Percentiles rank a stretch among this genome's conserved stretches.
phyloP scores from a whole-genome alignment of 2,797 vertebrate species.

The Anisognathus igniventris region DNA sequence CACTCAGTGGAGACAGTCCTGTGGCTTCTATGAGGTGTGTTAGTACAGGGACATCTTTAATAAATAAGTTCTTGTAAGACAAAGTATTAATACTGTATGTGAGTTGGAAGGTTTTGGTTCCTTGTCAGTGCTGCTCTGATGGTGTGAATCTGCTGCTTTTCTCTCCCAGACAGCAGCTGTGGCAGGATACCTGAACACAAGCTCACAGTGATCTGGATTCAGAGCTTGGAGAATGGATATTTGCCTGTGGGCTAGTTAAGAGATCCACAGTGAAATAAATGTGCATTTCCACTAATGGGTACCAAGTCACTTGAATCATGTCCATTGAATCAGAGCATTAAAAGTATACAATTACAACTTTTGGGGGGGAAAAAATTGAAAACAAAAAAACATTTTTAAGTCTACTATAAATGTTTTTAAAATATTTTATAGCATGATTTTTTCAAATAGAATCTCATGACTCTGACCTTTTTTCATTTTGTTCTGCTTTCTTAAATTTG shows the following conservation, averaged over 20 bases:
- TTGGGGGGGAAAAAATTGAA: rapidly evolving
- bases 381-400: background rate
- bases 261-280: background rate
- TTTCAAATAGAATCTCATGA: background rate
- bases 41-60: background rate
- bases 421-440: background rate
- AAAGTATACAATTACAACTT: background rate
- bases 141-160: background rate
- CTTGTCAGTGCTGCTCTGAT: background rate
- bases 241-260: background rate
- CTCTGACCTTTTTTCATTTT: background rate
- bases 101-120: background rate
- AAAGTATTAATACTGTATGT: background rate
- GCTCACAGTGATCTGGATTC: background rate
- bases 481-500: background rate
- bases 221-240: background rate
- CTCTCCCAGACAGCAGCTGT: background rate
- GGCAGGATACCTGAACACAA: background rate
- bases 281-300: background rate
- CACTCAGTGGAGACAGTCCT: background rate
- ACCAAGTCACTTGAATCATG: background rate
- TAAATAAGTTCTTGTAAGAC: background rate
- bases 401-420: background rate
- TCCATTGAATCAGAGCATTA: background rate
- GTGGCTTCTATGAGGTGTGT: background rate